Conservation (phyloP, 2,797 vertebrate species). For the Trachurus trachurus region DNA sequence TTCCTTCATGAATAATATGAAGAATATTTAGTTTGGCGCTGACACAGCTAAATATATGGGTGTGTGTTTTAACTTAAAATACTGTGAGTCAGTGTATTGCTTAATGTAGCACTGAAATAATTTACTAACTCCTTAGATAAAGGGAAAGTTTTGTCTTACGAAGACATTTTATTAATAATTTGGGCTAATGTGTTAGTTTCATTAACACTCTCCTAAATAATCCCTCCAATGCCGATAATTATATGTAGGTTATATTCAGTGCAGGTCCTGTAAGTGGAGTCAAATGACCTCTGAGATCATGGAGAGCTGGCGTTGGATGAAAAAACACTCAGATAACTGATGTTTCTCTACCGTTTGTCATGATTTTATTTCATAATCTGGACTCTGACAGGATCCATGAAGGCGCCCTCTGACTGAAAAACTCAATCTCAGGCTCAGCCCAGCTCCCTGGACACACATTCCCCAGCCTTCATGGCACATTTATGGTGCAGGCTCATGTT, state of each 20-base stretch:
- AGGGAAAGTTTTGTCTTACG: no score
- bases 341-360: constrained; percentile 27
- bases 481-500: constrained; percentile 76
- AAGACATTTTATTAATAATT: no score
- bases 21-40: not conserved
- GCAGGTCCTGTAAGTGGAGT: not conserved
- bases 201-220: not conserved
- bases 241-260: not conserved
- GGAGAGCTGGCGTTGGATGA: not conserved
- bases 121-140: not conserved
- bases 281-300: not conserved
- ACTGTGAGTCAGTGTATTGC: not conserved
- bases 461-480: constrained; percentile 71
- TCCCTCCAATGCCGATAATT: not conserved
- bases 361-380: constrained; percentile 58
- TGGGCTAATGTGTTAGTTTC: not conserved
- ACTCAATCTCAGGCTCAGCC: constrained; percentile 55
- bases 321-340: constrained; percentile 18
- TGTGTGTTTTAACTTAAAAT: not conserved
- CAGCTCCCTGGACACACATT: constrained; percentile 62
- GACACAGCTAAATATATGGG: not conserved
- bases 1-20: not conserved
- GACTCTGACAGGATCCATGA: constrained; percentile 52
- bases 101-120: not conserved
- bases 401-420: constrained; percentile 61